Conservation (phyloP, 2,888 invertebrate genomes). For the Harmothoe impar region DNA sequence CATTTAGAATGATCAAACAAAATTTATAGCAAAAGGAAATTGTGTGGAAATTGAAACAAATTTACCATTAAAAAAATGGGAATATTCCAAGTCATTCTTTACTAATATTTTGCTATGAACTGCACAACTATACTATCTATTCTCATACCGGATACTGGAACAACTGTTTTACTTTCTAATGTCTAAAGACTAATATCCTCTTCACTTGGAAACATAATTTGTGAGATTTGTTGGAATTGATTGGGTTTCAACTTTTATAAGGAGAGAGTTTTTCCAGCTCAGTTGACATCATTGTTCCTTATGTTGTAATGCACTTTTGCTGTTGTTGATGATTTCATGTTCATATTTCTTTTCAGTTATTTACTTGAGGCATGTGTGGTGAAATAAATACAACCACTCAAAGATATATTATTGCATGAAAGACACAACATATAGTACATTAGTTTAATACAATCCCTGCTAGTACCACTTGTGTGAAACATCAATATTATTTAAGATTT, state of each 20-base stretch:
- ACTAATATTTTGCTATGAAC: too few species aligned
- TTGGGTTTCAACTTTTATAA: not conserved
- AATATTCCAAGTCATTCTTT: too few species aligned
- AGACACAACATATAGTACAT: not conserved
- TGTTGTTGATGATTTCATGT: conserved; percentile 5
- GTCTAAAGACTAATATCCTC: too few species aligned
- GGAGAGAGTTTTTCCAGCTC: not conserved
- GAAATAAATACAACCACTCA: not conserved
- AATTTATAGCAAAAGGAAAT: too few species aligned
- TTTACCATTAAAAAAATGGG: too few species aligned
- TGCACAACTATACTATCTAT: too few species aligned
- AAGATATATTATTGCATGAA: not conserved
- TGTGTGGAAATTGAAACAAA: too few species aligned
- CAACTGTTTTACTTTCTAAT: too few species aligned
- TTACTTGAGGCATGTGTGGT: not conserved
- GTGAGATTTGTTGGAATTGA: not conserved
- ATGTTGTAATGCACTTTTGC: not conserved
- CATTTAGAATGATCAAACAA: too few species aligned
- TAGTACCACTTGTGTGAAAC: too few species aligned
- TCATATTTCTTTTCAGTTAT: not conserved
- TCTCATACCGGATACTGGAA: too few species aligned
- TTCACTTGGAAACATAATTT: too few species aligned
- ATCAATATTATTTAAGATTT: not conserved
- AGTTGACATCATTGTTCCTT: not conserved
- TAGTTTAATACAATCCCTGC: not conserved